These are phyloP conservation scores for Holcopasites calliopsidis DNA, from an alignment of 1,140 invertebrate genomes.

Conservation along the genomic window DNA sequence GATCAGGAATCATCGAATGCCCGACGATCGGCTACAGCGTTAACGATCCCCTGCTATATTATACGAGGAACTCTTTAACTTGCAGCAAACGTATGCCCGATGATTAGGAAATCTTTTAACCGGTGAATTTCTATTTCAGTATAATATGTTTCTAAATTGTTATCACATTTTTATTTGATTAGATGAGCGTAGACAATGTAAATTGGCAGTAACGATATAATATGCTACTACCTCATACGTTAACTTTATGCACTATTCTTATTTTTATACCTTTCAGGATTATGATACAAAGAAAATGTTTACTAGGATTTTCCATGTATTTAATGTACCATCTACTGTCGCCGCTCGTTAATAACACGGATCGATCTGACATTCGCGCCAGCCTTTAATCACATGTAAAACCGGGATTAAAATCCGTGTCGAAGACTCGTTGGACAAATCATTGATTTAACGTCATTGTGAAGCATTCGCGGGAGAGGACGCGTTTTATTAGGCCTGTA, in stretches of 20 bases:
- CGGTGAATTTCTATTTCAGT: too few species aligned
- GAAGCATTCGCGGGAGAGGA: slow-evolving; percentile 41
- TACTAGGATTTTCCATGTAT: not conserved
- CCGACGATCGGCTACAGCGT: slow-evolving; percentile 17
- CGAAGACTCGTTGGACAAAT: slow-evolving; percentile 57
- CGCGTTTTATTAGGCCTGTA: slow-evolving; percentile 59
- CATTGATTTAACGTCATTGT: slow-evolving; percentile 64
- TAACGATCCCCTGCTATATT: not conserved
- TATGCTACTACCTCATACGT: too few species aligned
- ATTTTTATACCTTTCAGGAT: not conserved
- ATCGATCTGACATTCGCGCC: slow-evolving; percentile 42
- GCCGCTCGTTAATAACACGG: slow-evolving; percentile 42
- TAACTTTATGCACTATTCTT: too few species aligned
- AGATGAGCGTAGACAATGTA: too few species aligned
- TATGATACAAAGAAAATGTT: not conserved
- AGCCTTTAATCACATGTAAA: slow-evolving; percentile 67
- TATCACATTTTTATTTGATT: too few species aligned
- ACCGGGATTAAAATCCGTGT: slow-evolving; percentile 60
- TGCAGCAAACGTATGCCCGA: not conserved
- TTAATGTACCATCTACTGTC: slow-evolving; percentile 1
- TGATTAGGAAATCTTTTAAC: not conserved
- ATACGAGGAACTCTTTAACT: not conserved
- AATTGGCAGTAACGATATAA: too few species aligned
- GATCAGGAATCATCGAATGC: slow-evolving; percentile 48
- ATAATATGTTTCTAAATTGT: not conserved